Evolutionary conservation across 2,113 vertebrate genomes (phyloP).

Genomic region (Centrocercus urophasianus): DNA sequence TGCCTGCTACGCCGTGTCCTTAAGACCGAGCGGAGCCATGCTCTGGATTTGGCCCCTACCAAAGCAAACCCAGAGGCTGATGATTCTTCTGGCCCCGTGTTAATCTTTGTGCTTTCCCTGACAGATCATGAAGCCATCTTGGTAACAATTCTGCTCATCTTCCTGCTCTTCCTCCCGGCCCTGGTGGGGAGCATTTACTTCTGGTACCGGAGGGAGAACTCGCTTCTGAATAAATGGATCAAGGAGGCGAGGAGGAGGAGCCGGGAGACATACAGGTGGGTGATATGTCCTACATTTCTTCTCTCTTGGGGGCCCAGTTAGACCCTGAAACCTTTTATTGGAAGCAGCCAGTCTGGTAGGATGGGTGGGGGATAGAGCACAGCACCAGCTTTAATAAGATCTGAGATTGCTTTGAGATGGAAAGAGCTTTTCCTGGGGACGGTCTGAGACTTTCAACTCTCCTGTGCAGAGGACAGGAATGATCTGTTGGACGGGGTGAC

Average conservation of each 20-base stretch:
- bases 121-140: constrained; percentile 81
- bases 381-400: not conserved
- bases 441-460: not conserved
- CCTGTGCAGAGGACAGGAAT: not conserved
- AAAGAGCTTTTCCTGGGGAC: not conserved
- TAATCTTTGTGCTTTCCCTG: not conserved
- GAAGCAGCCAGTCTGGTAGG: not conserved
- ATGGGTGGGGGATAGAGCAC: not conserved
- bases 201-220: constrained; percentile 82
- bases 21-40: rapidly evolving
- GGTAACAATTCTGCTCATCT: constrained; percentile 79
- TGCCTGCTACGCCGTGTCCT: too few relatives aligned
- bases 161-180: constrained; percentile 83
- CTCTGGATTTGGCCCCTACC: not conserved
- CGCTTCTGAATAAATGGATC: constrained; percentile 78
- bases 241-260: constrained; percentile 77
- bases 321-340: not conserved
- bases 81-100: not conserved
- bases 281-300: rapidly evolving
- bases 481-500: not conserved
- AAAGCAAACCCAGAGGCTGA: not conserved
- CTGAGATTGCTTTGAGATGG: not conserved
- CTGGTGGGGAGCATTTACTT: constrained; percentile 80
- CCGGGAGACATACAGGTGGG: constrained; percentile 62
- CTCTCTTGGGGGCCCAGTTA: not conserved